phyloP scores from a whole-genome alignment of 2,113 vertebrate genomes.

The Chinchilla lanigera region DNA sequence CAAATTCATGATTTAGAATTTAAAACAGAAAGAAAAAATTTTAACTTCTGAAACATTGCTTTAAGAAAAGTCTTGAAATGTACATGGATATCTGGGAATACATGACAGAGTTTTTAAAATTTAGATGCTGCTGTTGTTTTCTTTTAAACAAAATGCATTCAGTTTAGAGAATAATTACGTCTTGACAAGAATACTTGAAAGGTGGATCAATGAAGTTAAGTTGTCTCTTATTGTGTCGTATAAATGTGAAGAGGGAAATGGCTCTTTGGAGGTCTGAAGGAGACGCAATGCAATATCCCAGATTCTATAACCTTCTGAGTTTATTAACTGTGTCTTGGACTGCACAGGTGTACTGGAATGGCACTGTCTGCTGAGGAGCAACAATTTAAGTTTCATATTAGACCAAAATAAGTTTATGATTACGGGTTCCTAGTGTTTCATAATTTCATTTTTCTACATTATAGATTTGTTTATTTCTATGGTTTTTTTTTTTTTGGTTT shows the following conservation, averaged over 20 bases:
- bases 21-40: not conserved
- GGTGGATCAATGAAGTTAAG: not conserved
- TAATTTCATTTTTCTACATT: not conserved
- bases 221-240: not conserved
- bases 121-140: not conserved
- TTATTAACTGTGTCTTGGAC: rapidly evolving
- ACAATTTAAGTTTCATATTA: not conserved
- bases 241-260: not conserved
- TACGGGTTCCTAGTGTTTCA: not conserved
- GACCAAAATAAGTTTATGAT: not conserved
- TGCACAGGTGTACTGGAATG: rapidly evolving
- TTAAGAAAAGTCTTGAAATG: not conserved
- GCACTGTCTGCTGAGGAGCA: not conserved
- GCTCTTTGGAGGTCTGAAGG: not conserved
- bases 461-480: not conserved
- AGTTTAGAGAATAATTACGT: not conserved
- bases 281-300: not conserved
- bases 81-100: not conserved
- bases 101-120: not conserved
- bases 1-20: not conserved
- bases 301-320: not conserved
- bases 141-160: not conserved
- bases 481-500: no score
- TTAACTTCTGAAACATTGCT: not conserved
- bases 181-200: not conserved